These are phyloP conservation scores for Plagiodera versicolora DNA, from an alignment of 2,888 invertebrate species.

Conservation along the genomic window DNA sequence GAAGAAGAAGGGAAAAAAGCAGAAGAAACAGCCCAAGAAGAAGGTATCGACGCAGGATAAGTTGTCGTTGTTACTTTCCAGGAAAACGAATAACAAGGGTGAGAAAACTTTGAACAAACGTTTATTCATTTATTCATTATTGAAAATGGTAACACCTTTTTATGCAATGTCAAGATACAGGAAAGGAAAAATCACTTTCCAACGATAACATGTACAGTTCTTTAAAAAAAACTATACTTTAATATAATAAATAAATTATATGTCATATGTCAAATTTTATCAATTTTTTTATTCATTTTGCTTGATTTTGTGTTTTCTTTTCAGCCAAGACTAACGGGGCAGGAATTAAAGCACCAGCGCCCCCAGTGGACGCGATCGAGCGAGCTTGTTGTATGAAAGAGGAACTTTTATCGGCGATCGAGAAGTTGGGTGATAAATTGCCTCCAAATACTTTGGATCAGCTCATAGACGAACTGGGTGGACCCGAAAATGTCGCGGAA, in stretches of 20 bases:
- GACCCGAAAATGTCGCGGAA: conserved; percentile 97
- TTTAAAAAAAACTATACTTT: too few relatives aligned
- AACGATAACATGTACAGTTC: too few relatives aligned
- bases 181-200: too few relatives aligned
- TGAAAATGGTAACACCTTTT: too few relatives aligned
- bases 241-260: too few relatives aligned
- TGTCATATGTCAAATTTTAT: too few relatives aligned
- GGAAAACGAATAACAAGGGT: conserved; percentile 47
- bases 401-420: conserved; percentile 82
- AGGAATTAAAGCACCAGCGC: conserved; percentile 57
- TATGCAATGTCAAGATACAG: too few relatives aligned
- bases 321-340: conserved; percentile 48
- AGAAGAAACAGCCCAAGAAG: conserved; percentile 50
- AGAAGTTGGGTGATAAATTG: conserved; percentile 75
- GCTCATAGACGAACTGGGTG: conserved; percentile 96
- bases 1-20: conserved; percentile 49
- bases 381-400: conserved; percentile 92
- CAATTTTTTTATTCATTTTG: too few relatives aligned
- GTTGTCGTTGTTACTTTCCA: conserved; percentile 69
- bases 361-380: conserved; percentile 84
- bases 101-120: too few relatives aligned
- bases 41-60: conserved; percentile 71
- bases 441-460: conserved; percentile 99
- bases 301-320: conserved; percentile 10
- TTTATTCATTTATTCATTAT: too few relatives aligned